Evolutionary conservation across 1,140 invertebrate species (phyloP), one percentile per base, ranked within the genome.

Genomic region (Mactra quadrangularis): DNA sequence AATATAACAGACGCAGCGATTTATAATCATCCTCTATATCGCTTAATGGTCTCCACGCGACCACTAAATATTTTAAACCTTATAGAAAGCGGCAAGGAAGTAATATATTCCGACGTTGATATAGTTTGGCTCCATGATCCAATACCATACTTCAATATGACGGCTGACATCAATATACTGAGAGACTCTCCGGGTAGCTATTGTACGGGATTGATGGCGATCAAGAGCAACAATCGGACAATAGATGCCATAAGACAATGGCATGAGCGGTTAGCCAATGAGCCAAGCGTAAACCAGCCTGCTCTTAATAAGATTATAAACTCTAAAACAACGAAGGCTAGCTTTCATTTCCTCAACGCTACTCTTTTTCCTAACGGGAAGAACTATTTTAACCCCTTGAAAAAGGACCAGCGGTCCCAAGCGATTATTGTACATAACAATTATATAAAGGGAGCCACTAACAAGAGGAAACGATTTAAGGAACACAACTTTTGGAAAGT

Each of bases 91-190:
- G 60, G 60, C 3, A 38, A 6, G 6, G 22, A n/a, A 17, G 19
- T 64, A 35, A 38, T 64, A 7, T 64, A 29, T 25, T 38, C 38
- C 7, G 60, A 64, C n/a, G 38, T n/a, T 35, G 60, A 64, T 25
- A 64, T 33, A 9, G 60, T 64, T 6, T 64, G 60, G 60, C 17
- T 64, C 9, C 25, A 64, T 22, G 15, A 13, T n/a, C 60, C 60
- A 64, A n/a, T 64, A 9, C 60, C 31, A 6, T 38, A 64, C 31
- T 64, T 64, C 31, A 64, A 29, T 22, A 33, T 29, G 1, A 25
- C 33, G 22, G 33, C 6, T 45, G 33, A 64, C 25, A 35, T 64
- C 1, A 35, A 33, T 29, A 45, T 64, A n/a, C 60, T 35, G n/a
- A 9, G 3, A 3, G 60, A 64, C 33, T 13, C 33, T 9, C 4